Evolutionary conservation across 1,140 invertebrate species (phyloP).

Genomic region (Augochlora pura): DNA sequence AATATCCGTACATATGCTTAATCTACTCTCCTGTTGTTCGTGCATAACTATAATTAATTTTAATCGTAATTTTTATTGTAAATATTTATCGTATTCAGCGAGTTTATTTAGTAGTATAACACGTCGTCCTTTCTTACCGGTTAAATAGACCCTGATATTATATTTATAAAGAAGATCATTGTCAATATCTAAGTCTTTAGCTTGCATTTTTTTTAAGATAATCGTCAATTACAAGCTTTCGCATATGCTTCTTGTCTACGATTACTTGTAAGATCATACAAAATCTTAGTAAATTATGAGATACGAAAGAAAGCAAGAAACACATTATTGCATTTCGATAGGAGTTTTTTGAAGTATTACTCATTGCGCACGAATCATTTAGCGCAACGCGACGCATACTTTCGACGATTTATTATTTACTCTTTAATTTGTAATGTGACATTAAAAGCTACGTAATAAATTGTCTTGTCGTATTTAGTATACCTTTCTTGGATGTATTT

Average conservation of each 20-base stretch:
- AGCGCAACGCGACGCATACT: background rate
- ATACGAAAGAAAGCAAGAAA: background rate
- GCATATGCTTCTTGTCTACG: constrained; percentile 27
- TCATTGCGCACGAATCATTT: background rate
- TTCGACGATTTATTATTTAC: background rate
- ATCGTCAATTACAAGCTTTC: constrained; percentile 12
- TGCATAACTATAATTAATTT: constrained; percentile 27
- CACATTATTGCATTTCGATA: background rate
- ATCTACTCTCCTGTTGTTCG: constrained; percentile 10
- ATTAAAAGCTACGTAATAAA: constrained; percentile 4
- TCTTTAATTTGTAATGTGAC: background rate
- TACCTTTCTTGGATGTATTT: background rate
- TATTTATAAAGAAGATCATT: background rate
- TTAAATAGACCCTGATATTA: background rate
- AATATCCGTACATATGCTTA: background rate
- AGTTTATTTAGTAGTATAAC: constrained; percentile 2
- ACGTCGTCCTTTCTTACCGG: background rate
- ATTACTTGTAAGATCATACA: background rate
- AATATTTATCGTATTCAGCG: background rate
- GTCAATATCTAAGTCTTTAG: background rate
- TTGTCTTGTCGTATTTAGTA: background rate
- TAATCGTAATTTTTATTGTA: constrained; percentile 25
- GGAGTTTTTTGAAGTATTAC: background rate
- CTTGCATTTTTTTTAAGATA: constrained; percentile 27
- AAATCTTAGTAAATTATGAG: constrained; percentile 26